Conservation (phyloP, 2,888 invertebrate species). For the Congeria kusceri region DNA sequence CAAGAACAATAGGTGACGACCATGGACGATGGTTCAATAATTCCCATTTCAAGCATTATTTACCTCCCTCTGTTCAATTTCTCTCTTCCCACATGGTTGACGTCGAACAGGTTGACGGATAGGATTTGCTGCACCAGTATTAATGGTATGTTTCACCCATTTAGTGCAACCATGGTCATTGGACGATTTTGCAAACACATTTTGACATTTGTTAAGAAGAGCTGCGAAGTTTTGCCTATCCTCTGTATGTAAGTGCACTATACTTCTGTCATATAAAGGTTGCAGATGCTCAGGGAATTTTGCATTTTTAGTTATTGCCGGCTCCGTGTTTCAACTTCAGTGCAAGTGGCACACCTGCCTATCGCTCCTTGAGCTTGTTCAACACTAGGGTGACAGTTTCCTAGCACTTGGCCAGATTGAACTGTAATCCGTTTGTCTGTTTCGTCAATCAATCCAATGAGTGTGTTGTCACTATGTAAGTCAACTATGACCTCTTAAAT, state of each 20-base stretch:
- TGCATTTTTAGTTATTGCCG: too few species aligned
- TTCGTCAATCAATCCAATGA: too few species aligned
- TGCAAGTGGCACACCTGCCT: too few species aligned
- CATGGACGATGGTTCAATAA: conserved; percentile 53
- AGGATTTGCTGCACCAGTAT: conserved; percentile 39
- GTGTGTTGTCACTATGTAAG: too few species aligned
- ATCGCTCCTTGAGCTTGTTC: too few species aligned
- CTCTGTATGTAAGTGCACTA: conserved; percentile 6
- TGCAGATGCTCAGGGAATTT: conserved; percentile 2
- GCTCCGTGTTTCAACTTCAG: too few species aligned
- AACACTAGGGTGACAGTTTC: too few species aligned
- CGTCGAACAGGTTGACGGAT: conserved; percentile 33
- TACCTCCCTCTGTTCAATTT: conserved; percentile 33
- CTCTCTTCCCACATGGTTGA: conserved; percentile 30
- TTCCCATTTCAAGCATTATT: conserved; percentile 34
- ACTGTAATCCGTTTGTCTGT: too few species aligned
- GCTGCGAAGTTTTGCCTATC: conserved; percentile 8
- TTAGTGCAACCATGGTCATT: conserved; percentile 39
- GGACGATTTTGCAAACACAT: conserved; percentile 37
- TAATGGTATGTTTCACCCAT: conserved; percentile 36
- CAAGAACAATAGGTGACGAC: conserved; percentile 50
- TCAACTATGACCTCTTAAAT: too few species aligned
- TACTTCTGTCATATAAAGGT: conserved; percentile 29
- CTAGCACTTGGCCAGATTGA: too few species aligned
- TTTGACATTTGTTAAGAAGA: conserved; percentile 23